Percentiles rank a stretch among this genome's conserved stretches.
phyloP scores from a whole-genome alignment of 2,113 vertebrate species.

The Mesoclemmys tuberculata region DNA sequence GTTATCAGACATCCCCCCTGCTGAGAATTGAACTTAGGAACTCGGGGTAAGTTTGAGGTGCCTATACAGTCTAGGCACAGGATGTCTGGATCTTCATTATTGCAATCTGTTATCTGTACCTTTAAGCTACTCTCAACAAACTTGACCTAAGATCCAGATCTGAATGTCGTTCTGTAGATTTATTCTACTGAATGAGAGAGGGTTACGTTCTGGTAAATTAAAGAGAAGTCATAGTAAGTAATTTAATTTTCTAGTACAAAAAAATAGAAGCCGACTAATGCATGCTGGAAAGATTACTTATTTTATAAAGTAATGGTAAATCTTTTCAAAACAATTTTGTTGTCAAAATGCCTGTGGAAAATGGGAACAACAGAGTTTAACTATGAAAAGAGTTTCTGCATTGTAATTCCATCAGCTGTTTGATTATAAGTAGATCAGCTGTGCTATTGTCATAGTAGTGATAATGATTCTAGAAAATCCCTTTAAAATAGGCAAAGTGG shows the following conservation, averaged over 20 bases:
- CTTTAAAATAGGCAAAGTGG: not conserved
- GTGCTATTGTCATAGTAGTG: not conserved
- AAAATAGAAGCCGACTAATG: not conserved
- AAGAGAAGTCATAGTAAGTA: not conserved
- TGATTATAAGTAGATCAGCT: not conserved
- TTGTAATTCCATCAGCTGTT: not conserved
- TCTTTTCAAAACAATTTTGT: constrained; percentile 1
- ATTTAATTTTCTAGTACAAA: not conserved
- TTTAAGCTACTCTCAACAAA: constrained; percentile 11
- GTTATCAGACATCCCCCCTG: not conserved
- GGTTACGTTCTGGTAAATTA: not conserved
- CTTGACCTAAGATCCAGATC: not conserved
- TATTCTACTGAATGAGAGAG: not conserved
- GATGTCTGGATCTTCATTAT: constrained; percentile 28
- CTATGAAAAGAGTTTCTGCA: not conserved
- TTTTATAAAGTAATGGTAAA: not conserved
- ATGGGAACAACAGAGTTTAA: not conserved
- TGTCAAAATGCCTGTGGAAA: not conserved
- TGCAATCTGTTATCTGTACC: constrained; percentile 22
- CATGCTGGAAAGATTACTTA: not conserved
- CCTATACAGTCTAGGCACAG: not conserved
- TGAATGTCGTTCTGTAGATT: not conserved
- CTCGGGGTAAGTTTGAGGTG: constrained; percentile 33
- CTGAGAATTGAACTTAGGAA: constrained; percentile 39
- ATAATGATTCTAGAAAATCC: not conserved